A percentile compares a stretch with the other conserved stretches of the same genome.
Conservation (phyloP, 30 jellyfish, hydroid and myxozoan species). For the Aurelia aurita region DNA sequence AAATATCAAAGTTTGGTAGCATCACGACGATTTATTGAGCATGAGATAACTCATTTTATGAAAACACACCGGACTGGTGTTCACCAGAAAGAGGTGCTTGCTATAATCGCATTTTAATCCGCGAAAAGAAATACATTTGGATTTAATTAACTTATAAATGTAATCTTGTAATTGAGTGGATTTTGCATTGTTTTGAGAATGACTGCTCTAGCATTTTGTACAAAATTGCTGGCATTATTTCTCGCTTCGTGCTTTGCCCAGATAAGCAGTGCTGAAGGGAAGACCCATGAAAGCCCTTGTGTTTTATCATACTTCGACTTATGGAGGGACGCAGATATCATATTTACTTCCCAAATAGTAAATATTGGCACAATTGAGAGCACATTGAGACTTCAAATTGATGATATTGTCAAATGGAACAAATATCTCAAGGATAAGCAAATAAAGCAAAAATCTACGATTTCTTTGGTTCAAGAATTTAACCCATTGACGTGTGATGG, state of each 20-base stretch:
- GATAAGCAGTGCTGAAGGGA: too few species aligned
- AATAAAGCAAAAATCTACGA: background rate
- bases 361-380: background rate
- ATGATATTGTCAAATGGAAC: constrained; percentile 5
- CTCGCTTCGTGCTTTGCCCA: too few species aligned
- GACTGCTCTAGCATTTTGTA: background rate
- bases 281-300: constrained; percentile 16
- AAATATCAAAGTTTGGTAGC: too few species aligned
- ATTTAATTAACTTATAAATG: too few species aligned
- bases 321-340: constrained; percentile 24
- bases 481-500: constrained; percentile 33
- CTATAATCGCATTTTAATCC: too few species aligned
- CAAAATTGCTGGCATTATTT: too few species aligned
- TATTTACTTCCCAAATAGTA: constrained; percentile 28
- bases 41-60: too few species aligned
- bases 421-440: background rate
- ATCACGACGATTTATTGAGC: too few species aligned
- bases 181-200: background rate
- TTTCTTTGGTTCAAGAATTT: background rate
- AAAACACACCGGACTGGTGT: too few species aligned
- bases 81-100: too few species aligned
- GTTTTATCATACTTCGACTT: constrained; percentile 45
- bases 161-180: background rate
- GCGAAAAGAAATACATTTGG: too few species aligned
- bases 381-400: constrained; percentile 12